Evolutionary conservation across 2,113 vertebrate genomes (phyloP).

Genomic region (Callaeas wilsoni): DNA sequence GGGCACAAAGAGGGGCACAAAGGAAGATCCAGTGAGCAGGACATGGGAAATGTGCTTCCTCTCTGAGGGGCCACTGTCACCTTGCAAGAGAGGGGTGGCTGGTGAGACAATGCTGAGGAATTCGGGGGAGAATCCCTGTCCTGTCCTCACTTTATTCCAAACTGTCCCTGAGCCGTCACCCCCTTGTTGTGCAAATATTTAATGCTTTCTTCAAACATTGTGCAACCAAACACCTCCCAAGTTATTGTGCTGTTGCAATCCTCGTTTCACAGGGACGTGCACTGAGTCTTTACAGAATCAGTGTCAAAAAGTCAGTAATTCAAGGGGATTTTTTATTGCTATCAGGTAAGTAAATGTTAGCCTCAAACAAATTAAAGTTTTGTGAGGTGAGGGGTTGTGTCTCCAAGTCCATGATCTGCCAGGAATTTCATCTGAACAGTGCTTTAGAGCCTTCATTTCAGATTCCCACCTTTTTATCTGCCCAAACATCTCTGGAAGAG

Average conservation of each 20-base stretch:
- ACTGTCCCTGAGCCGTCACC: neutral
- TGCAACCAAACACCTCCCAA: neutral
- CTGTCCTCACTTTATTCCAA: neutral
- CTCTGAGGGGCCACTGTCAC: neutral
- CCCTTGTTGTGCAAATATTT: neutral
- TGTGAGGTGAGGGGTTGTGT: neutral
- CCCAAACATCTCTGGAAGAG: neutral
- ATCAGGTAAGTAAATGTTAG: neutral
- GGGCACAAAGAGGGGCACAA: neutral
- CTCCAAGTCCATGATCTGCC: neutral
- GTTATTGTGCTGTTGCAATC: neutral
- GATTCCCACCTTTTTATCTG: neutral
- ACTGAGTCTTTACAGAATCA: neutral
- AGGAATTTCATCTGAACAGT: neutral
- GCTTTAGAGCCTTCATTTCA: neutral
- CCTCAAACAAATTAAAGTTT: neutral
- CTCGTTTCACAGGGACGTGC: neutral
- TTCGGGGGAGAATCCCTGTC: neutral
- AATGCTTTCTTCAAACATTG: slow-evolving; percentile 38
- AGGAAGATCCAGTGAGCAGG: neutral
- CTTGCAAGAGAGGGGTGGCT: neutral
- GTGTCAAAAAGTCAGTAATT: neutral
- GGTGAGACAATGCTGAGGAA: neutral
- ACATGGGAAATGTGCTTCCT: neutral
- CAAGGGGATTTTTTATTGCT: neutral